Conservation (phyloP, 2,113 vertebrate species). For the Sturnus vulgaris region DNA sequence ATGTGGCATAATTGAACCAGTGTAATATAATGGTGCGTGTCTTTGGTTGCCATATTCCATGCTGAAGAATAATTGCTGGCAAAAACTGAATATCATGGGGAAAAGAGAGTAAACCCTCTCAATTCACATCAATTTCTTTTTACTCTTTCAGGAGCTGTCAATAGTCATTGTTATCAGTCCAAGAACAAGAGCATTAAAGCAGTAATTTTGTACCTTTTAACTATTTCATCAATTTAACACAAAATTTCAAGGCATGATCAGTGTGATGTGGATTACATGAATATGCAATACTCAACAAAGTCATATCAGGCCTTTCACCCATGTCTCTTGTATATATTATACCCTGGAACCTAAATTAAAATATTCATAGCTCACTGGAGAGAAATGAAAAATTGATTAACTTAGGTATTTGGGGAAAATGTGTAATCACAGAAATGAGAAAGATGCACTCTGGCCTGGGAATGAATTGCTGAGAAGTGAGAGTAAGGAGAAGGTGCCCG, state of each 20-base stretch:
- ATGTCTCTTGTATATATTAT: neutral
- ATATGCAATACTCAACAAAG: neutral
- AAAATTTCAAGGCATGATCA: slow-evolving; percentile 1
- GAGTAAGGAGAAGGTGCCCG: slow-evolving; percentile 2
- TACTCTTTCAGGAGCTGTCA: neutral
- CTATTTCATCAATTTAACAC: neutral
- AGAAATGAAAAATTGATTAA: slow-evolving; percentile 24
- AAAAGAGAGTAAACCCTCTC: neutral
- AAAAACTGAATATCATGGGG: neutral
- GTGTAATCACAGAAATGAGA: neutral
- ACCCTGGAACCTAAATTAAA: neutral
- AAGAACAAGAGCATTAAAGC: neutral
- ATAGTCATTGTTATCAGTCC: neutral
- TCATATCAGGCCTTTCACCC: slow-evolving; percentile 4
- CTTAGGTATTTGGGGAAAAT: neutral
- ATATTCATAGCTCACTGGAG: slow-evolving; percentile 37
- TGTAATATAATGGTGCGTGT: neutral
- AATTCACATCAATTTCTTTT: neutral
- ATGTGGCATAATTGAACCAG: neutral
- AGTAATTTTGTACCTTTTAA: neutral
- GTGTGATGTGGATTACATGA: slow-evolving; percentile 9
- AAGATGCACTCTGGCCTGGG: neutral
- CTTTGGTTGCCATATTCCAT: neutral
- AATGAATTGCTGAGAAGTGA: neutral
- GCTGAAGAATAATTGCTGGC: neutral